Evolutionary conservation across 2,888 invertebrate species (phyloP), one percentile per base, ranked within the genome.

Genomic region (Rosalia funebris): DNA sequence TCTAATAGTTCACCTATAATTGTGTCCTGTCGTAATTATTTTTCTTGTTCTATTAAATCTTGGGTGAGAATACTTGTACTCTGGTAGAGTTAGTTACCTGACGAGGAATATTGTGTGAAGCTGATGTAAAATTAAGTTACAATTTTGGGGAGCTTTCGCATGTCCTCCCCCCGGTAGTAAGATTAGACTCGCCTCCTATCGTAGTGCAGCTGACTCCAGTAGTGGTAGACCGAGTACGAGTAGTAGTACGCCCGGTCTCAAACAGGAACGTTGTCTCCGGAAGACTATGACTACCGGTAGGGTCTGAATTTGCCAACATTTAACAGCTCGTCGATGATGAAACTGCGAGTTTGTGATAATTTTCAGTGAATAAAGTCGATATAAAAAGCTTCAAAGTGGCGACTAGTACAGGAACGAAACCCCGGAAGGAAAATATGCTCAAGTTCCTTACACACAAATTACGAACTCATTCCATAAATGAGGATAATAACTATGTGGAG

Each of bases 371-470:
- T 34, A 32, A 54, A 11, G 37, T 37, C 45, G 44, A 53, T 55
- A 15, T 44, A 11, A 15, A 44, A 52, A 39, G 48, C 56, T 45
- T 52, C 76, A 79, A 74, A 77, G 79, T 78, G 79, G 82, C 82
- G 80, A 78, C 81, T 72, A 80, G 78, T 78, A 75, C 78, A 80
- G 82, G 75, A 73, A 70, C 68, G 52, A 72, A 69, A 62, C 65
- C 81, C 80, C 81, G 83, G 79, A 81, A 79, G 79, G 79, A 85
- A 87, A 89, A 88, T 87, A 92, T 92, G 91, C 89, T 92, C 84
- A 91, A 91, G 85, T 91, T 91, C 85, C 86, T 92, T 81, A 92
- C 92, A 77, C 90, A 91, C 84, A 92, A 92, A 86, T 86, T 92
- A 83, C 89, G 90, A 84, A 90, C 91, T 82, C 92, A 92, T 84